A percentile compares a stretch with the other conserved stretches of the same genome.
phyloP scores from a whole-genome alignment of 2,113 vertebrate genomes.

The Nicator chloris region DNA sequence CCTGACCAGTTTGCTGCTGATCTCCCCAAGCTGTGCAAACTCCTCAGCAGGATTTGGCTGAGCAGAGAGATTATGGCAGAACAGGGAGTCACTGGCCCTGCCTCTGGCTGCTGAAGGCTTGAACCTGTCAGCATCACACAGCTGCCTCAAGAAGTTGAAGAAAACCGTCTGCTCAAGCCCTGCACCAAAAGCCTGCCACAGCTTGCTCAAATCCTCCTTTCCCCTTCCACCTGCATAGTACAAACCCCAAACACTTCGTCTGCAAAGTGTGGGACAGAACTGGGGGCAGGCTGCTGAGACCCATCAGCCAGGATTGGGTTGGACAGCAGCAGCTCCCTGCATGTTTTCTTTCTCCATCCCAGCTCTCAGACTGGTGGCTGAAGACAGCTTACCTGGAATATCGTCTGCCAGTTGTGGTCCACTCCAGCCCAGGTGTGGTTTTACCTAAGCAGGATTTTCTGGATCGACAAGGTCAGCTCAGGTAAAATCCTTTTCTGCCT shows the following conservation, averaged over 20 bases:
- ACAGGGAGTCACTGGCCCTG: not conserved
- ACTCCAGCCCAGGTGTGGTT: slow-evolving; percentile 88
- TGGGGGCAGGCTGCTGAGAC: not conserved
- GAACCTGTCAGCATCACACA: not conserved
- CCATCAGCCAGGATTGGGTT: not conserved
- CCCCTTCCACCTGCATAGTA: not conserved
- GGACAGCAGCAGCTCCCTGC: not conserved
- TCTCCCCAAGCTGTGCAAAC: not conserved
- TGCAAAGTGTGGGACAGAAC: not conserved
- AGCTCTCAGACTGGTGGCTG: slow-evolving; percentile 98
- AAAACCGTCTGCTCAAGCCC: not conserved
- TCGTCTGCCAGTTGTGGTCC: slow-evolving; percentile 90
- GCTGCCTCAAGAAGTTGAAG: not conserved
- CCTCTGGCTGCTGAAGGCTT: not conserved
- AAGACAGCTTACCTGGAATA: slow-evolving; percentile 93
- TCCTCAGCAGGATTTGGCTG: not conserved
- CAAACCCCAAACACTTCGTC: not conserved
- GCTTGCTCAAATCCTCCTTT: not conserved
- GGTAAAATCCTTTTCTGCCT: slow-evolving; percentile 73
- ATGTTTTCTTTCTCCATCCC: not conserved
- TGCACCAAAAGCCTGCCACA: not conserved
- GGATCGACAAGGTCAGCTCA: slow-evolving; percentile 95
- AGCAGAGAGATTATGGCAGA: not conserved
- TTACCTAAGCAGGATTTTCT: slow-evolving; percentile 90
- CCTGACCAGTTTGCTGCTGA: not conserved